Base-by-base conservation (phyloP, 2,797 vertebrate species). In the Rhincodon typus region DNA sequence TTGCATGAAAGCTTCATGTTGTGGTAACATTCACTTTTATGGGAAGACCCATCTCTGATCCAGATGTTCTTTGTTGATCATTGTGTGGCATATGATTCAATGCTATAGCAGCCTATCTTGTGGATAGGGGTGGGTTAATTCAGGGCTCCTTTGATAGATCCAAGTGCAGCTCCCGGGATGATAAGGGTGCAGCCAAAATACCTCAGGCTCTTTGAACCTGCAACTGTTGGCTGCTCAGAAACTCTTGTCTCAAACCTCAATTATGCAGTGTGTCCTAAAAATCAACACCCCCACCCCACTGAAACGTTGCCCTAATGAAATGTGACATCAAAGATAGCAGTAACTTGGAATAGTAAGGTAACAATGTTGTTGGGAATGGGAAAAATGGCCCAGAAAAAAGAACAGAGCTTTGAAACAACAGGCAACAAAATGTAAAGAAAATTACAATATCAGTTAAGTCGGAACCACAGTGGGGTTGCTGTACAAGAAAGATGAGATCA, bases 1-100 rank as follows among this genome's bases (percentile, higher is more conserved):
- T 93, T 93, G 62, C 66, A 69, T 93, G 66, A 93, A 93, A 93
- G 90, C 90, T 93, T 69, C n/a, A 93, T 93, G n/a, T 66, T 93
- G n/a, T 69, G 90, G 66, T 93, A 69, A 93, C 62, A 34, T 5
- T 90, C 87, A 90, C 87, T 62, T 90, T 57, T n/a, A 90, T 10
- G 38, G 90, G 66, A 69, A 93, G 90, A 69, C 10, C 38, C 19
- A 69, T 42, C 66, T 93, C n/a, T 69, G 90, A 67, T 38, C 90
- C 90, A 93, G 66, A 93, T 93, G 90, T 42, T 93, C 90, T 25
- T 21, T 69, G 66, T n/a, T 93, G n/a, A 38, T 93, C 62, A 93
- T n/a, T n/a, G 30, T 90, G 30, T 30, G 34, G 30, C 87, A 90
- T 42, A 67, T 93, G 66, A n/a, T 21, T 38, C n/a, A 69, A 42